A percentile compares a stretch with the other conserved stretches of the same genome.
These are phyloP conservation scores for Ferdinandea cuprea DNA, from an alignment of 2,888 invertebrate species.

Conservation along the genomic window DNA sequence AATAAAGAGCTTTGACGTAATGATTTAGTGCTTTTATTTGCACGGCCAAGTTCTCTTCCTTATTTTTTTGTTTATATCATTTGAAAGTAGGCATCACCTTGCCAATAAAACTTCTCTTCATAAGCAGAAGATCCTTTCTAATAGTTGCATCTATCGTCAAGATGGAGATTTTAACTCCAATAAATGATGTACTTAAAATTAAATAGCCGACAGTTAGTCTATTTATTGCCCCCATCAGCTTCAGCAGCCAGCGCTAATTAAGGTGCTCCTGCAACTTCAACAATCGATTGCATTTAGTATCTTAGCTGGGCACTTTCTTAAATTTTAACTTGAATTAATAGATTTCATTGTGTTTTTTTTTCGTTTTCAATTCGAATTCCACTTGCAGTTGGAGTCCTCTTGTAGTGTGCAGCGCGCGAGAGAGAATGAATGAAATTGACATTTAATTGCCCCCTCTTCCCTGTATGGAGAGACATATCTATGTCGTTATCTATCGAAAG, in stretches of 20 bases:
- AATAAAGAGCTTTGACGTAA: too few relatives aligned
- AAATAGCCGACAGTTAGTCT: background rate
- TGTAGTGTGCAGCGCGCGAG: background rate
- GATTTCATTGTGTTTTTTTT: slow-evolving; percentile 28
- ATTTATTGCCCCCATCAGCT: slow-evolving; percentile 37
- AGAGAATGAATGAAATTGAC: slow-evolving; percentile 43
- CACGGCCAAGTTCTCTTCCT: too few relatives aligned
- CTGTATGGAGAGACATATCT: slow-evolving; percentile 1
- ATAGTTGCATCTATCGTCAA: background rate
- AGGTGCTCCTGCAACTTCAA: slow-evolving; percentile 31
- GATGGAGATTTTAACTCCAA: background rate
- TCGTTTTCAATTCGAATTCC: slow-evolving; percentile 22
- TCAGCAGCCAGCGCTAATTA: slow-evolving; percentile 35
- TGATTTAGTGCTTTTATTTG: too few relatives aligned
- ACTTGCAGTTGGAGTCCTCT: background rate
- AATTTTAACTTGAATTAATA: slow-evolving; percentile 43
- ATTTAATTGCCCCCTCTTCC: slow-evolving; percentile 43
- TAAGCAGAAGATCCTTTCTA: background rate
- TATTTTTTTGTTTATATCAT: background rate
- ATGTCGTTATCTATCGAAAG: slow-evolving; percentile 46
- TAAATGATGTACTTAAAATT: background rate
- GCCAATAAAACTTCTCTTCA: background rate
- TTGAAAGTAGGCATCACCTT: background rate
- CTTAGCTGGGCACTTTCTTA: background rate
- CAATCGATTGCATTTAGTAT: slow-evolving; percentile 47